These are phyloP conservation scores for Cromileptes altivelis DNA, from an alignment of 2,113 vertebrate species.

Conservation along the genomic window DNA sequence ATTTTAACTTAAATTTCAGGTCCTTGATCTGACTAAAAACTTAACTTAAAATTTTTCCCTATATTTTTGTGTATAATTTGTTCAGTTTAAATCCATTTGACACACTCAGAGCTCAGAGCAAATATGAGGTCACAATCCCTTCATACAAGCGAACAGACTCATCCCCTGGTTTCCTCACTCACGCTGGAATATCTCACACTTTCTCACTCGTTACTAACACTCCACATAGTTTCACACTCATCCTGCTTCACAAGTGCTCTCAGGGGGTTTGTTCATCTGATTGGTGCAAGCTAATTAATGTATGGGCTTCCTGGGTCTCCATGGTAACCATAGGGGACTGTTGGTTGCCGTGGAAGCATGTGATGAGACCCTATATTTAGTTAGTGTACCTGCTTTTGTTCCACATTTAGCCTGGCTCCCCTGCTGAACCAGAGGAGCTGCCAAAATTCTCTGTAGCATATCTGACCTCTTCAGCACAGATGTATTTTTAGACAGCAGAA, in stretches of 20 bases:
- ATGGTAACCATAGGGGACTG: slow-evolving; percentile 58
- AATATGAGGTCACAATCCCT: not conserved
- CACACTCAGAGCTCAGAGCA: not conserved
- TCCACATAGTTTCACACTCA: slow-evolving; percentile 9
- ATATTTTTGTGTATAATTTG: not conserved
- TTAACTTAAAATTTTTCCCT: too few species aligned
- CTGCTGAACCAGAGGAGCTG: slow-evolving; percentile 38
- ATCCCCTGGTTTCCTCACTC: too few species aligned
- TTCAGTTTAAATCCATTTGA: not conserved
- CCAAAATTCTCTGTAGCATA: slow-evolving; percentile 27
- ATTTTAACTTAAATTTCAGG: too few species aligned
- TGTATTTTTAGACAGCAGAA: slow-evolving; percentile 54
- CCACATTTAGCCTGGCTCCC: slow-evolving; percentile 45
- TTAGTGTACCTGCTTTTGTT: slow-evolving; percentile 52
- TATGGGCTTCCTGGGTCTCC: slow-evolving; percentile 59
- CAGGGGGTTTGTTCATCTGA: not conserved
- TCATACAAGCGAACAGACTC: not conserved
- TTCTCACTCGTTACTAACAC: not conserved
- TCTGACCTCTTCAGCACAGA: slow-evolving; percentile 29
- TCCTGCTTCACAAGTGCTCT: not conserved
- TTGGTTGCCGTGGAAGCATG: slow-evolving; percentile 49
- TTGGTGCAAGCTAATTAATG: slow-evolving; percentile 13
- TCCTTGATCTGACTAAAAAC: too few species aligned
- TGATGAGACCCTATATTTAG: slow-evolving; percentile 61
- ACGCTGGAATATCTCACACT: not conserved